A percentile compares a stretch with the other conserved stretches of the same genome.
Evolutionary conservation across 2,113 vertebrate genomes (phyloP).

Genomic region (Aythya baeri): DNA sequence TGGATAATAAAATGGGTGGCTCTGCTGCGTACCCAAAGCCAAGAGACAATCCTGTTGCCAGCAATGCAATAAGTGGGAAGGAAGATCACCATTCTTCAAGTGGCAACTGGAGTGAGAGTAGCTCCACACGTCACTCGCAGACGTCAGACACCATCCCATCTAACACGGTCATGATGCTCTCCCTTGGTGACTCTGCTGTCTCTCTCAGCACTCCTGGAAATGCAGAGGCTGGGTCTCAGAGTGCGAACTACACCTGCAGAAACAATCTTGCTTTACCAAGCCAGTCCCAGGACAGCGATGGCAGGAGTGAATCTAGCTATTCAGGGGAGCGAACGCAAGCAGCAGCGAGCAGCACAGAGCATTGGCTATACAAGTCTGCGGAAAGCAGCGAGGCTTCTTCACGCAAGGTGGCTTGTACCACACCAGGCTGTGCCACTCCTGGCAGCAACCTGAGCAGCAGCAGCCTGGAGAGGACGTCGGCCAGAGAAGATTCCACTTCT

Average conservation of each 20-base stretch:
- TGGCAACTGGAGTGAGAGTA: constrained; percentile 72
- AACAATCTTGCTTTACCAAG: constrained; percentile 44
- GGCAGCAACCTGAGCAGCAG: constrained; percentile 86
- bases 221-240: constrained; percentile 75
- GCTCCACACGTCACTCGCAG: constrained; percentile 58
- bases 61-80: constrained; percentile 28
- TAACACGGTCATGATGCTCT: constrained; percentile 64
- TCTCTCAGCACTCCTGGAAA: constrained; percentile 67
- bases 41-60: constrained; percentile 61
- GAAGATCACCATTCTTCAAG: constrained; percentile 67
- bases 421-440: constrained; percentile 85
- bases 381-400: constrained; percentile 76
- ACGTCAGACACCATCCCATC: constrained; percentile 64
- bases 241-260: constrained; percentile 49
- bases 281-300: constrained; percentile 66
- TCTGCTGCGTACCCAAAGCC: constrained; percentile 67
- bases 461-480: constrained; percentile 84
- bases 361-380: constrained; percentile 82
- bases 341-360: constrained; percentile 71
- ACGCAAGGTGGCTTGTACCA: constrained; percentile 65
- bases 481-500: constrained; percentile 85
- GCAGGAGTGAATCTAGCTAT: constrained; percentile 81
- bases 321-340: constrained; percentile 78
- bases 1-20: constrained; percentile 61
- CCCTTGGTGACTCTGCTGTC: constrained; percentile 73